Conservation (phyloP, 2,888 invertebrate genomes). For the Acleris sparsana region DNA sequence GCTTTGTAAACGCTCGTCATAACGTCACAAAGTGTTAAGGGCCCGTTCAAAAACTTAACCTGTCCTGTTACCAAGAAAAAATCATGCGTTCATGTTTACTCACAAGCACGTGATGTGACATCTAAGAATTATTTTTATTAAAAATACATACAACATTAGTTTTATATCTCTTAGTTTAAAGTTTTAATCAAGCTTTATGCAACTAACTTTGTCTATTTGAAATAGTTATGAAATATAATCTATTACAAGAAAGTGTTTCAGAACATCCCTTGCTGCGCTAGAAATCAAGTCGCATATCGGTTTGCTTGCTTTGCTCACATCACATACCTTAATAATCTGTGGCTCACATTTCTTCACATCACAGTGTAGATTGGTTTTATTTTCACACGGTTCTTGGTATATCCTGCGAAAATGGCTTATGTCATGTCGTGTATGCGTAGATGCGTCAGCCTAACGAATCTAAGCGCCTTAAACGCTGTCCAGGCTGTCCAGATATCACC, state of each 20-base stretch:
- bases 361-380: not conserved
- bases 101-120: too few relatives aligned
- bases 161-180: too few relatives aligned
- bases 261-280: conserved; percentile 17
- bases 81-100: too few relatives aligned
- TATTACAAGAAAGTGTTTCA: not conserved
- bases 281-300: not conserved
- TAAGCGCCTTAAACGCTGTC: conserved; percentile 62
- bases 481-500: conserved; percentile 80
- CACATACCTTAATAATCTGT: too few relatives aligned
- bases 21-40: conserved; percentile 4
- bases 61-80: not conserved
- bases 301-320: too few relatives aligned
- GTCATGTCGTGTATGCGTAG: conserved; percentile 62
- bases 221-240: not conserved
- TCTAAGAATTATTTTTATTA: too few relatives aligned
- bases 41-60: conserved; percentile 13
- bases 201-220: too few relatives aligned
- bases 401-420: conserved; percentile 59
- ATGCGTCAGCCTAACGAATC: conserved; percentile 66
- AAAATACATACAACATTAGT: too few relatives aligned
- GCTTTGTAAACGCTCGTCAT: conserved; percentile 6
- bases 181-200: too few relatives aligned
- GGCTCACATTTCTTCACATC: too few relatives aligned
- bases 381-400: not conserved